Conservation (phyloP, 2,888 invertebrate species). For the Nesidiocoris tenuis region DNA sequence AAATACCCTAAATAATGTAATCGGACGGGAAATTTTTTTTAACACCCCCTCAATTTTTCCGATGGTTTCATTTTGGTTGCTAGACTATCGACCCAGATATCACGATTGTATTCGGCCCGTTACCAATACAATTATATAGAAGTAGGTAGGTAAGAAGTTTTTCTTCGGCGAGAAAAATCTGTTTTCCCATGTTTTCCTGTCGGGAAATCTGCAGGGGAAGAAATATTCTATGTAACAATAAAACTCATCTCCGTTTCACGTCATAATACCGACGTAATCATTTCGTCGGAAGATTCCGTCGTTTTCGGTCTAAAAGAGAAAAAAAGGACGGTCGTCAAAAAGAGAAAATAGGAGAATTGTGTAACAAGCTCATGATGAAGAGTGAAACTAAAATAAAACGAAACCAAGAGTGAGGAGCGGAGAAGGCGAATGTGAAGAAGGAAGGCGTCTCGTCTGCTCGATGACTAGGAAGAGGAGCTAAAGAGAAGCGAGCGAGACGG, state of each 20-base stretch:
- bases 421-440: conserved; percentile 6
- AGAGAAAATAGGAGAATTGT: conserved; percentile 13
- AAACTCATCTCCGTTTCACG: not conserved
- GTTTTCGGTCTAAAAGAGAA: not conserved
- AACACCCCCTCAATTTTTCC: no score
- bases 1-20: no score
- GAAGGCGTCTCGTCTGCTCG: not conserved
- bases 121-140: no score
- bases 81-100: no score
- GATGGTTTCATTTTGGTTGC: no score
- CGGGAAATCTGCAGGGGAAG: no score
- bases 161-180: no score
- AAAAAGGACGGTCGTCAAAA: not conserved
- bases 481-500: not conserved
- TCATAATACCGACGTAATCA: not conserved
- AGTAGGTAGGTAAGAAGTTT: no score
- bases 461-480: conserved; percentile 12
- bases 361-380: conserved; percentile 26
- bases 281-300: not conserved
- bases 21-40: no score
- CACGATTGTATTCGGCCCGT: no score
- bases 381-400: conserved; percentile 40
- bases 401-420: conserved; percentile 35
- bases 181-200: no score
- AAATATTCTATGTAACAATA: no score